These are phyloP conservation scores for Cryptosula pallasiana DNA, from an alignment of 2,888 invertebrate species.

Conservation along the genomic window DNA sequence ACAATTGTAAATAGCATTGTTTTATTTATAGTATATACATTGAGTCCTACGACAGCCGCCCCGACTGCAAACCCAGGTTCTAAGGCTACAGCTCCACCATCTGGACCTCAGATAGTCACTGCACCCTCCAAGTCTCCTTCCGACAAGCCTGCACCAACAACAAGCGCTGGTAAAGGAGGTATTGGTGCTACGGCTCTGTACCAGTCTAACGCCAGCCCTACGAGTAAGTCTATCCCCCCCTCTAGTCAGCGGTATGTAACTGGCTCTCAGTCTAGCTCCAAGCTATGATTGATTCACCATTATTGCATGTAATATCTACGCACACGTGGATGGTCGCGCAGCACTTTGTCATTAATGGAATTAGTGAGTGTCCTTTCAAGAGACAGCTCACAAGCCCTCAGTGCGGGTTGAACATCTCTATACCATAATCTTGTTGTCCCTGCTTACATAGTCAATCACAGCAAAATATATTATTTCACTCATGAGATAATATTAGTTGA, in stretches of 20 bases:
- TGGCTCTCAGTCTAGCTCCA: too few relatives aligned
- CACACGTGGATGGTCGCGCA: too few relatives aligned
- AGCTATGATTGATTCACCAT: too few relatives aligned
- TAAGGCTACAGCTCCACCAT: background rate
- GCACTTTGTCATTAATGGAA: too few relatives aligned
- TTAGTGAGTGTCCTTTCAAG: background rate
- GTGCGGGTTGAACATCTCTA: background rate
- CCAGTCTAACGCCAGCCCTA: too few relatives aligned
- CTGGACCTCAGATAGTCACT: background rate
- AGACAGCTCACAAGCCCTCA: background rate
- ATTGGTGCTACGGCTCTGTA: background rate
- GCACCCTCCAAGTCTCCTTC: background rate
- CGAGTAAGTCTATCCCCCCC: too few relatives aligned
- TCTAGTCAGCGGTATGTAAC: too few relatives aligned
- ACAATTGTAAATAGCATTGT: too few relatives aligned
- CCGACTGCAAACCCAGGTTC: background rate
- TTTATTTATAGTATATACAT: background rate
- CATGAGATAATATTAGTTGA: constrained; percentile 7
- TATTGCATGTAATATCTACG: too few relatives aligned
- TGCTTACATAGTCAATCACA: background rate
- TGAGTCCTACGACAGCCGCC: background rate
- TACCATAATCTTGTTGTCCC: background rate
- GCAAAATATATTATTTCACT: constrained; percentile 21
- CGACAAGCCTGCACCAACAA: background rate
- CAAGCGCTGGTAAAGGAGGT: background rate